Conservation (phyloP, 30 jellyfish, hydroid and myxozoan genomes). For the Hydractinia echinata region DNA sequence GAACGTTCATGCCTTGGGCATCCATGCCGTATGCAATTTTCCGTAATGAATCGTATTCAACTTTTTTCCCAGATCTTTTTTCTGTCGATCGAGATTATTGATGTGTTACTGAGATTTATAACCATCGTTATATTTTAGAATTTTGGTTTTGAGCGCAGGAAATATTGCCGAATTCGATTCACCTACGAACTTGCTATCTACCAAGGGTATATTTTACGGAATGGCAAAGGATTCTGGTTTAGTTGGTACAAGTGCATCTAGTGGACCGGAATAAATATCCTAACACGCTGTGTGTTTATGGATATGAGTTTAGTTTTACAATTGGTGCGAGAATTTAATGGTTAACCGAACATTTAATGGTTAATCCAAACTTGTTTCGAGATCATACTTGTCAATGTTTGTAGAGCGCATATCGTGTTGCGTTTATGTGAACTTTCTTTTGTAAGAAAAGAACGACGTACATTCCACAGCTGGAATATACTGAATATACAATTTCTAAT, state of each 20-base stretch:
- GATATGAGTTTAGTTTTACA: too few relatives aligned
- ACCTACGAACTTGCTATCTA: constrained; percentile 55
- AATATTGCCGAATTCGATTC: constrained; percentile 65
- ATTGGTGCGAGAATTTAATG: too few relatives aligned
- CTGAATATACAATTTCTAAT: too few relatives aligned
- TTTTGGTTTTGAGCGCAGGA: constrained; percentile 78
- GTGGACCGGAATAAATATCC: background rate
- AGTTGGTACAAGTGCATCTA: background rate
- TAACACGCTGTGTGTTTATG: too few relatives aligned
- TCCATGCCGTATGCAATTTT: too few relatives aligned
- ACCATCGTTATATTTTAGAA: constrained; percentile 39
- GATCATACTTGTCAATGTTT: too few relatives aligned
- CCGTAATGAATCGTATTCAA: background rate
- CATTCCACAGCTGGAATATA: too few relatives aligned
- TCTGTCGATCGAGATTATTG: background rate
- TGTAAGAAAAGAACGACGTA: too few relatives aligned
- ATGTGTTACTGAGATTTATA: background rate
- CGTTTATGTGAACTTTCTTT: too few relatives aligned
- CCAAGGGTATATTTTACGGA: constrained; percentile 55
- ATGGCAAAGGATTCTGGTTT: constrained; percentile 88
- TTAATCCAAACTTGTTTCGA: too few relatives aligned
- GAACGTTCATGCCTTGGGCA: background rate
- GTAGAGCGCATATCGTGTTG: too few relatives aligned
- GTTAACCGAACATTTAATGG: too few relatives aligned
- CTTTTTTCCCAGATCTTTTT: background rate